A percentile compares a stretch with the other conserved stretches of the same genome.
These are phyloP conservation scores for Pantherophis guttatus DNA, from an alignment of 2,113 vertebrate species.

Conservation along the genomic window DNA sequence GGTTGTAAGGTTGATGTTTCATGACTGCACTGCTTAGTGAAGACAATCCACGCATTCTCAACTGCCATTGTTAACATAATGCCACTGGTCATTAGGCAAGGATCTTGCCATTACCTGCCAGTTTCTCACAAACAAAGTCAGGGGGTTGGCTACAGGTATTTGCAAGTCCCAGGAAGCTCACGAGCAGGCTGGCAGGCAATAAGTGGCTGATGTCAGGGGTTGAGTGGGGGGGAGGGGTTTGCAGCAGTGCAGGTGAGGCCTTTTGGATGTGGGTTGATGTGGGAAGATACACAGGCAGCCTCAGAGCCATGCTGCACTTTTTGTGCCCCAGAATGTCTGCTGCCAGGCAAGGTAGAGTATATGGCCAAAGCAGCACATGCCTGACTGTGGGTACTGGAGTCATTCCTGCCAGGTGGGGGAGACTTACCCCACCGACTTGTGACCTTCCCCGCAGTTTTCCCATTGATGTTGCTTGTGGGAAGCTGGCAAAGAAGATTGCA, in stretches of 20 bases:
- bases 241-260: neutral
- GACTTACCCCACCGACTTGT: neutral
- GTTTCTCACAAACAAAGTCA: neutral
- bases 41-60: neutral
- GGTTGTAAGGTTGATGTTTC: too few species aligned
- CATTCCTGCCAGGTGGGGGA: neutral
- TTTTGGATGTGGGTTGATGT: neutral
- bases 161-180: neutral
- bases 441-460: neutral
- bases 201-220: neutral
- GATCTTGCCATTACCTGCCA: neutral
- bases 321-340: neutral
- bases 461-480: neutral
- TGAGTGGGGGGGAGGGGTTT: too few species aligned
- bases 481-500: neutral
- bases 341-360: neutral
- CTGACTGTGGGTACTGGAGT: neutral
- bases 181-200: neutral
- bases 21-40: neutral
- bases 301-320: neutral
- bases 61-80: neutral
- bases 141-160: neutral
- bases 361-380: neutral
- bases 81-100: neutral
- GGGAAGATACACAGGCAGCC: neutral